Conservation (phyloP, 2,888 invertebrate species). For the Lithosia quadra region DNA sequence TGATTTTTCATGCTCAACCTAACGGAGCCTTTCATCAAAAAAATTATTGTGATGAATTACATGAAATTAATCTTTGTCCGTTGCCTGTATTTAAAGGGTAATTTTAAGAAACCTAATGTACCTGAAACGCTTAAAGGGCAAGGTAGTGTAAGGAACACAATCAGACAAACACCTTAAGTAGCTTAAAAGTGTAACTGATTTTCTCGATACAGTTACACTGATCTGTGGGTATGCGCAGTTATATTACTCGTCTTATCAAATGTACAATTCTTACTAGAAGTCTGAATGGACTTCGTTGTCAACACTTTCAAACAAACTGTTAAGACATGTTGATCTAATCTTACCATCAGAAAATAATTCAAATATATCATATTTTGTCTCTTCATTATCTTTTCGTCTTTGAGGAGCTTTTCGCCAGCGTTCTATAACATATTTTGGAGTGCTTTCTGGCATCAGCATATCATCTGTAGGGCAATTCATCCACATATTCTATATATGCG, state of each 20-base stretch:
- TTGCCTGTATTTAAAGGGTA: background rate
- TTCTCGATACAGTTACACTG: too few species aligned
- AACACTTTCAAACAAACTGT: background rate
- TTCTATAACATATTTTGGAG: slow-evolving; percentile 7
- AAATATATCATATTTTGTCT: background rate
- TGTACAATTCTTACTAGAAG: too few species aligned
- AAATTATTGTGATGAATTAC: too few species aligned
- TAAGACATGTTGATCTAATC: background rate
- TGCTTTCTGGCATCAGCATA: background rate
- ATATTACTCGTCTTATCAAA: too few species aligned
- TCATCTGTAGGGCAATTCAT: background rate
- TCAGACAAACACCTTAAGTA: too few species aligned
- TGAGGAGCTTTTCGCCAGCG: background rate
- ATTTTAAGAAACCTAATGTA: background rate
- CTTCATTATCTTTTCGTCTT: background rate
- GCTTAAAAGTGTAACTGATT: too few species aligned
- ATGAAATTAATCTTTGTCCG: background rate
- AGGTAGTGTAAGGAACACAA: background rate
- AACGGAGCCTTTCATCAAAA: too few species aligned
- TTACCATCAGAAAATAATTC: slow-evolving; percentile 4
- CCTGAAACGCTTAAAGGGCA: background rate
- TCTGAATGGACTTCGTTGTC: too few species aligned
- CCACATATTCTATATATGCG: background rate
- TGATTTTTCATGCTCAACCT: too few species aligned
- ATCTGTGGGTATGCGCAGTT: too few species aligned